phyloP scores from a whole-genome alignment of 2,888 invertebrate species.

The Muschampia plurimacula region DNA sequence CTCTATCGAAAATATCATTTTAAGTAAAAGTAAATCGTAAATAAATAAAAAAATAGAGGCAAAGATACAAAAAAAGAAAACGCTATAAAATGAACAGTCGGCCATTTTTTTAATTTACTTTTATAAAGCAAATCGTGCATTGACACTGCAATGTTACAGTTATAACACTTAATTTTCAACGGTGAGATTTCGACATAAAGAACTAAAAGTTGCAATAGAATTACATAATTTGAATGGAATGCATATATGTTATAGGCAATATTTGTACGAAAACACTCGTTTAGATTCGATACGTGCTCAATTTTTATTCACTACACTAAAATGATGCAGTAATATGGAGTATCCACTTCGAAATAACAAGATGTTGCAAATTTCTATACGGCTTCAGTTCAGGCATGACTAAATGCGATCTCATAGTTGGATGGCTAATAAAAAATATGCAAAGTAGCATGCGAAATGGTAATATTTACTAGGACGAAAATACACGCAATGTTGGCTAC shows the following conservation, averaged over 20 bases:
- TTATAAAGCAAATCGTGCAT: background rate
- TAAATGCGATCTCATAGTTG: slow-evolving; percentile 13
- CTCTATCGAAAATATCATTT: too few species aligned
- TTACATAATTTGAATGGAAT: slow-evolving; percentile 23
- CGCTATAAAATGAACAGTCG: background rate
- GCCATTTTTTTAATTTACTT: background rate
- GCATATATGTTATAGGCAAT: slow-evolving; percentile 7
- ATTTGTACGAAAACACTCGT: slow-evolving; percentile 19
- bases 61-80: background rate
- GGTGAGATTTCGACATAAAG: slow-evolving; percentile 9
- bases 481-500: slow-evolving; percentile 13
- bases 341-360: slow-evolving; percentile 3
- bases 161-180: slow-evolving; percentile 20
- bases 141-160: background rate
- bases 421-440: slow-evolving; percentile 14
- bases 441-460: slow-evolving; percentile 27
- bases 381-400: slow-evolving; percentile 17
- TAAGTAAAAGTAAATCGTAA: too few species aligned
- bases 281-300: slow-evolving; percentile 24
- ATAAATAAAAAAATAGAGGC: background rate
- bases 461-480: slow-evolving; percentile 19
- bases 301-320: slow-evolving; percentile 2
- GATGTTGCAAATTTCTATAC: slow-evolving; percentile 14
- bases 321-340: background rate
- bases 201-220: slow-evolving; percentile 4